These are phyloP conservation scores for Protosalanx chinensis DNA, from an alignment of 2,797 vertebrate species.

Conservation along the genomic window DNA sequence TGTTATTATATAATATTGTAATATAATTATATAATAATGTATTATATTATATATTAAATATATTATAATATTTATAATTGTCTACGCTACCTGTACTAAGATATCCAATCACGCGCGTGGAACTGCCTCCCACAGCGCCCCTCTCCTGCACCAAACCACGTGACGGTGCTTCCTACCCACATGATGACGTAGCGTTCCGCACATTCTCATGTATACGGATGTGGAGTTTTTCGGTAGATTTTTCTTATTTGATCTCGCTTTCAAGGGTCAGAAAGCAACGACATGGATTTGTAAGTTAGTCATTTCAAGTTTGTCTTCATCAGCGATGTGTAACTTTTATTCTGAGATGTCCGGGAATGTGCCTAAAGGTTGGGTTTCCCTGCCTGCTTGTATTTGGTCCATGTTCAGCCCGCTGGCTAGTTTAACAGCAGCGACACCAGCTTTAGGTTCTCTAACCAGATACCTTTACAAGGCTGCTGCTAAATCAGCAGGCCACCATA, in stretches of 20 bases:
- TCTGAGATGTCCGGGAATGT: not conserved
- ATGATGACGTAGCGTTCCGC: conserved; percentile 49
- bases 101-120: not conserved
- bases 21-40: too few relatives aligned
- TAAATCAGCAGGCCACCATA: too few relatives aligned
- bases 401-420: not conserved
- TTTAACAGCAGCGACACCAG: not conserved
- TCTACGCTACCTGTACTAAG: not conserved
- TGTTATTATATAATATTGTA: too few relatives aligned
- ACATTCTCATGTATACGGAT: conserved; percentile 57
- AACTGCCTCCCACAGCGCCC: not conserved
- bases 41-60: too few relatives aligned
- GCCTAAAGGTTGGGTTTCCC: not conserved
- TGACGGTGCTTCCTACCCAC: conserved; percentile 23
- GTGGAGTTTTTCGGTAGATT: conserved; percentile 27
- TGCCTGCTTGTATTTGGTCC: not conserved
- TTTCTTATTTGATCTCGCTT: conserved; percentile 26
- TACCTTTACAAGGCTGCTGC: not conserved
- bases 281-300: conserved; percentile 71
- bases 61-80: too few relatives aligned
- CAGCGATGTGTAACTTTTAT: not conserved
- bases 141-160: conserved; percentile 1
- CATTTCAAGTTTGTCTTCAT: not conserved
- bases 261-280: conserved; percentile 15
- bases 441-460: not conserved